Percentiles rank a stretch among this genome's conserved stretches.
These are phyloP conservation scores for Vanacampus margaritifer DNA, from an alignment of 2,113 vertebrate species.

Conservation along the genomic window DNA sequence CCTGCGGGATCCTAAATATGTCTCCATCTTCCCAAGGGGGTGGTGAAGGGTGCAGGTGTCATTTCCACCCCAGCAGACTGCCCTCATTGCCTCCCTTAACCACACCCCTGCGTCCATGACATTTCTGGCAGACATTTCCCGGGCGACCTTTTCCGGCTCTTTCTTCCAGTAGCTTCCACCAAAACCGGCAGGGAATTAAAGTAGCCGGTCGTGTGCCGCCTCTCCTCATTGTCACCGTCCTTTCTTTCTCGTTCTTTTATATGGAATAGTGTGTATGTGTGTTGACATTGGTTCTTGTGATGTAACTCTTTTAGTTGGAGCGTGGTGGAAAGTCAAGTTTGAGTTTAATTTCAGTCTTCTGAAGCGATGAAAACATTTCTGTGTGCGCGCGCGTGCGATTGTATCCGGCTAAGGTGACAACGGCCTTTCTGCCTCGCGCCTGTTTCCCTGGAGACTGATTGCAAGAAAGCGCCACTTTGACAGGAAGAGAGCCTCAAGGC, in stretches of 20 bases:
- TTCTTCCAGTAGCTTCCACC: slow-evolving; percentile 31
- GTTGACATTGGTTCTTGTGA: slow-evolving; percentile 5
- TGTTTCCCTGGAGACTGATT: slow-evolving; percentile 73
- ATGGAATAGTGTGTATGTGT: not conserved
- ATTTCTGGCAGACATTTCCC: slow-evolving; percentile 51
- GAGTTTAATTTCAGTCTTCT: not conserved
- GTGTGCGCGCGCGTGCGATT: slow-evolving; percentile 33
- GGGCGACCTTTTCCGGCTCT: slow-evolving; percentile 44
- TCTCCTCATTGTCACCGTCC: too few relatives aligned
- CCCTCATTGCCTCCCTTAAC: slow-evolving; percentile 13
- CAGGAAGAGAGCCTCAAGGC: slow-evolving; percentile 56
- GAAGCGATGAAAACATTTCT: not conserved
- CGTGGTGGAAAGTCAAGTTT: not conserved
- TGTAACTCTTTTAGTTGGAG: not conserved
- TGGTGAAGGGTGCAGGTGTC: not conserved
- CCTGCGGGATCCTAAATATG: slow-evolving; percentile 29
- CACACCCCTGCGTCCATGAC: slow-evolving; percentile 38
- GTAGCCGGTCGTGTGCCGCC: slow-evolving; percentile 23
- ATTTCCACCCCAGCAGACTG: slow-evolving; percentile 35
- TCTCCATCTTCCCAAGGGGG: slow-evolving; percentile 21
- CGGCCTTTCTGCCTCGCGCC: slow-evolving; percentile 47
- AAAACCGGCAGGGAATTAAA: slow-evolving; percentile 43
- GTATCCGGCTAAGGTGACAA: slow-evolving; percentile 51
- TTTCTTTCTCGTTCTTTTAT: too few relatives aligned
- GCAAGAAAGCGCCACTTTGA: slow-evolving; percentile 42